A percentile compares a stretch with the other conserved stretches of the same genome.
Evolutionary conservation across 2,113 vertebrate genomes (phyloP).

Genomic region (Apodemus sylvaticus): DNA sequence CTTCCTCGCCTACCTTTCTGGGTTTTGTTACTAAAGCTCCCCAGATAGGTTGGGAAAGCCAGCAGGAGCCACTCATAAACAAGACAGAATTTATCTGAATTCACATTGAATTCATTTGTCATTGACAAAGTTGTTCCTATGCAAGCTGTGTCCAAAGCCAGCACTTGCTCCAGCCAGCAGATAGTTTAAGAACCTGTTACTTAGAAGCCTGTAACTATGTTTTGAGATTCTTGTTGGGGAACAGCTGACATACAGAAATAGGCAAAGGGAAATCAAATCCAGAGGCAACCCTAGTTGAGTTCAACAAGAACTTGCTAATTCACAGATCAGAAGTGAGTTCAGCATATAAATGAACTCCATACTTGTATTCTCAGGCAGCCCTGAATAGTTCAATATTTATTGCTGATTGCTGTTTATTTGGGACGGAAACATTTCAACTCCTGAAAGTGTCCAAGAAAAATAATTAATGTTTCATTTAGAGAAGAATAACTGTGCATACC

Average conservation of each 20-base stretch:
- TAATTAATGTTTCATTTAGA: not conserved
- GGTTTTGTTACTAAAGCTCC: not conserved
- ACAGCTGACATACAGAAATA: not conserved
- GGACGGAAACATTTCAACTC: not conserved
- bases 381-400: not conserved
- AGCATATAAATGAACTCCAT: not conserved
- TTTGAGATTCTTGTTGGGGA: not conserved
- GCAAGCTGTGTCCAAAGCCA: not conserved
- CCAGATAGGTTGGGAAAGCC: not conserved
- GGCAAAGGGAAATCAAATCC: not conserved
- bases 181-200: not conserved
- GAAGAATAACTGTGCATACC: not conserved
- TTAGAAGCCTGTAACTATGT: rapidly evolving
- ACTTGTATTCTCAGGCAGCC: not conserved
- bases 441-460: not conserved
- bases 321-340: not conserved
- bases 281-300: not conserved
- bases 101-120: not conserved
- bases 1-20: too few species aligned
- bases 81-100: not conserved
- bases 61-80: not conserved
- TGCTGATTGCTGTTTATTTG: not conserved
- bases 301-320: not conserved
- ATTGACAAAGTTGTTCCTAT: too few species aligned
- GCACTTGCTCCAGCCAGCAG: too few species aligned